Conservation (phyloP, 2,113 vertebrate species). For the Camelus bactrianus region DNA sequence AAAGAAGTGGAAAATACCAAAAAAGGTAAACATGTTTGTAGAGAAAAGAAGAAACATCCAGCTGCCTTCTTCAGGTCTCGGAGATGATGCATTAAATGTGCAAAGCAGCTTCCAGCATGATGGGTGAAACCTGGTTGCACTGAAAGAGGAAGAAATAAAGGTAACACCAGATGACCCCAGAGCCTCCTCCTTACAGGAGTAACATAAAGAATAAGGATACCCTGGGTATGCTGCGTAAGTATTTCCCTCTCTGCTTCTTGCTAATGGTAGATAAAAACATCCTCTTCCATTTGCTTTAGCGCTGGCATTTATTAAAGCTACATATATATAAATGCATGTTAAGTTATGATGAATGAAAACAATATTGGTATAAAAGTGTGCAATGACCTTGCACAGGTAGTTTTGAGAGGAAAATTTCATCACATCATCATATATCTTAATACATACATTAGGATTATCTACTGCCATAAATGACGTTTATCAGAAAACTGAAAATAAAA, state of each 20-base stretch:
- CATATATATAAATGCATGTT: not conserved
- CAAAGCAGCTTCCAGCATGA: not conserved
- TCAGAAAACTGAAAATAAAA: not conserved
- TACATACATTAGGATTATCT: not conserved
- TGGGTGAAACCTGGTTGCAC: not conserved
- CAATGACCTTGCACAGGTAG: not conserved
- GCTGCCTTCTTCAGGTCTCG: not conserved
- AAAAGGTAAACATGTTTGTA: not conserved
- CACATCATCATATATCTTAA: not conserved
- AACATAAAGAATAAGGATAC: too few species aligned
- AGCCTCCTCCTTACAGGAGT: not conserved
- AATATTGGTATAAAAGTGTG: not conserved
- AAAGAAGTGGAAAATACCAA: not conserved
- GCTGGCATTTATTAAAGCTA: not conserved
- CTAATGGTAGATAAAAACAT: not conserved
- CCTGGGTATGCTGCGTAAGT: too few species aligned
- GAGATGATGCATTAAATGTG: not conserved
- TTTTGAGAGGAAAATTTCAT: not conserved
- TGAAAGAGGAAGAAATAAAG: not conserved
- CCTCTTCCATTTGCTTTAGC: not conserved
- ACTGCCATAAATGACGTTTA: not conserved
- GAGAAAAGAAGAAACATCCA: not conserved
- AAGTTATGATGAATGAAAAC: not conserved
- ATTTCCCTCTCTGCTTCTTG: not conserved
- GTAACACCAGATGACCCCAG: fast-evolving